Evolutionary conservation across 1,140 invertebrate species (phyloP), one percentile per base, ranked within the genome.

Genomic region (Ectropis grisescens): DNA sequence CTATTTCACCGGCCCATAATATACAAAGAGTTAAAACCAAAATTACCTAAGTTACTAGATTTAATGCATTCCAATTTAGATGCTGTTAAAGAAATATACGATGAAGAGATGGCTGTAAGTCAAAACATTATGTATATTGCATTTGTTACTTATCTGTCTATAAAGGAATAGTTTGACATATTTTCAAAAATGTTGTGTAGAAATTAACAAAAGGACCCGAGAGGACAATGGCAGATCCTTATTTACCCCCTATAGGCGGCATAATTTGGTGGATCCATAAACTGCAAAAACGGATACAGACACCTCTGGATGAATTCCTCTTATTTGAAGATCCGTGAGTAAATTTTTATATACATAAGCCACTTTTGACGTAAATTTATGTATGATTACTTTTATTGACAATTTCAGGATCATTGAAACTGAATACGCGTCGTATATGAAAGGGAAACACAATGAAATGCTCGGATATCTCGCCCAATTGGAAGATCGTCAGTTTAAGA

Each of bases 161-260:
- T n/a, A n/a, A n/a, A n/a, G n/a, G n/a, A n/a, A n/a, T n/a, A n/a
- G n/a, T n/a, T n/a, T n/a, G n/a, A n/a, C n/a, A n/a, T n/a, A n/a
- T n/a, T n/a, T n/a, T n/a, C n/a, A n/a, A n/a, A n/a, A 4, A 19
- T 19, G 16, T 19, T 4, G 3, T 19, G 16, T 15, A 80, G 71
- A 80, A 72, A 66, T 33, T 72, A 24, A 59, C 60, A 4, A 76
- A 69, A 39, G 60, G 66, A 1, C 50, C 75, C n/a, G 72, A 67
- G 16, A 78, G 82, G 28, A 79, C 85, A 9, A 83, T 85, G 43
- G 84, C 90, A 2, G 87, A 92, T 59, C 75, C 85, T 11, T 88
- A 91, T 62, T 88, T 90, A 67, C 91, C 93, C 1, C 88, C 88
- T 13, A 86, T 92, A 1, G 85, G 90, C 29, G 91, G 92, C 5